Percentiles rank a stretch among this genome's conserved stretches.
Evolutionary conservation across 2,797 vertebrate genomes (phyloP).

Genomic region (Spinus pinus): DNA sequence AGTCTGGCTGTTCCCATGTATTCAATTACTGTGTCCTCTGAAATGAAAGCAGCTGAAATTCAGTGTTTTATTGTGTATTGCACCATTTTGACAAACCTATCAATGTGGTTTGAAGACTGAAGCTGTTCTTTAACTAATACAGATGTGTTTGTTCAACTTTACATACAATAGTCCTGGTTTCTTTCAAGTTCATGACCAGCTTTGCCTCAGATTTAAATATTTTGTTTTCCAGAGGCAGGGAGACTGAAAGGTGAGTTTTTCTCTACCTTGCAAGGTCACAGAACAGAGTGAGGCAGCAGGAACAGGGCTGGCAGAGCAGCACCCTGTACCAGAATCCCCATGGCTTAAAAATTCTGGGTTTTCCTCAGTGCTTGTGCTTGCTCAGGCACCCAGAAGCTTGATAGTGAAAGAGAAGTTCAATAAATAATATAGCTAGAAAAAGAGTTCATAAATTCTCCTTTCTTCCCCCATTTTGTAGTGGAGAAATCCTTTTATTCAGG

Average conservation of each 20-base stretch:
- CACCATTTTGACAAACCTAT: not conserved
- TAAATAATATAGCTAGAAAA: not conserved
- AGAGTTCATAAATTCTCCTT: not conserved
- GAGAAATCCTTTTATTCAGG: not conserved
- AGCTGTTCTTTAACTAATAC: constrained; percentile 4
- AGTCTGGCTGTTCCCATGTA: not conserved
- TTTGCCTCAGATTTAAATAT: not conserved
- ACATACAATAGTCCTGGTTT: not conserved
- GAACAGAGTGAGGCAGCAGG: not conserved
- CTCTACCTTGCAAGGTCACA: not conserved
- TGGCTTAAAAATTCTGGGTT: not conserved
- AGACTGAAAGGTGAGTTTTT: not conserved
- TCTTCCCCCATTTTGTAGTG: not conserved
- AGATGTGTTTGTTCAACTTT: constrained; percentile 28
- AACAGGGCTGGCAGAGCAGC: not conserved
- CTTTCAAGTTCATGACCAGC: not conserved
- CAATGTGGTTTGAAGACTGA: not conserved
- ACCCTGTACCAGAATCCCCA: not conserved
- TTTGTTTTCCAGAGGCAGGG: not conserved
- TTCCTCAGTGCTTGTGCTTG: not conserved
- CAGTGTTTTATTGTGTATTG: not conserved
- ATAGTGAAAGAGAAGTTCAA: not conserved
- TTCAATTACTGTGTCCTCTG: not conserved
- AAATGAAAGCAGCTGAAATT: not conserved
- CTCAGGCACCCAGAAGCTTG: not conserved